phyloP scores from a whole-genome alignment of 2,113 vertebrate genomes.

The Phaethon lepturus region DNA sequence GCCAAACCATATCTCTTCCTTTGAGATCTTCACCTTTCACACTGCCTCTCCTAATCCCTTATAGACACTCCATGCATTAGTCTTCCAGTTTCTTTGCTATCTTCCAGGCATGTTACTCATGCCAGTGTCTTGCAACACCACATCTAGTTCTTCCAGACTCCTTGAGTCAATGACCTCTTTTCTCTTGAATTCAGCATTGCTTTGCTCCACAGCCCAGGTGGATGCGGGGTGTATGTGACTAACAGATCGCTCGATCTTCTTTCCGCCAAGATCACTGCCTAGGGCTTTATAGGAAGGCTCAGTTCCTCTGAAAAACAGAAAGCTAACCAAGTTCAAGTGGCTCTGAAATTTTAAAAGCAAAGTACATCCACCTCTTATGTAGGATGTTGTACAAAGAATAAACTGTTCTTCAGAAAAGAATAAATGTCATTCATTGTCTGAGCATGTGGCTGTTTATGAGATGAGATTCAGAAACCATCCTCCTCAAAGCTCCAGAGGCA shows the following conservation, averaged over 20 bases:
- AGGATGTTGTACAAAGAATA: not conserved
- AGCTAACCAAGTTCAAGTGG: not conserved
- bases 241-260: not conserved
- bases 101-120: not conserved
- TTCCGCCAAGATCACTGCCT: not conserved
- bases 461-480: not conserved
- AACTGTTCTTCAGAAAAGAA: not conserved
- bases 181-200: not conserved
- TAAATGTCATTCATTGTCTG: not conserved
- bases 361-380: not conserved
- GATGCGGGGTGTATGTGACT: not conserved
- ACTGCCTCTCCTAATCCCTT: not conserved
- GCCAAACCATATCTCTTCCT: not conserved
- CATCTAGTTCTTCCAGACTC: not conserved
- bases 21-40: not conserved
- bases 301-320: not conserved
- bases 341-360: constrained; percentile 1
- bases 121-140: not conserved
- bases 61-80: not conserved
- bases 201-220: accelerated
- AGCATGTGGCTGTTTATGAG: not conserved
- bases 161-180: not conserved
- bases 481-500: not conserved
- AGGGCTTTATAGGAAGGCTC: not conserved
- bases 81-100: not conserved